Evolutionary conservation across 1,140 invertebrate species (phyloP), one percentile per base, ranked within the genome.

Genomic region (Drosophila trapezifrons): DNA sequence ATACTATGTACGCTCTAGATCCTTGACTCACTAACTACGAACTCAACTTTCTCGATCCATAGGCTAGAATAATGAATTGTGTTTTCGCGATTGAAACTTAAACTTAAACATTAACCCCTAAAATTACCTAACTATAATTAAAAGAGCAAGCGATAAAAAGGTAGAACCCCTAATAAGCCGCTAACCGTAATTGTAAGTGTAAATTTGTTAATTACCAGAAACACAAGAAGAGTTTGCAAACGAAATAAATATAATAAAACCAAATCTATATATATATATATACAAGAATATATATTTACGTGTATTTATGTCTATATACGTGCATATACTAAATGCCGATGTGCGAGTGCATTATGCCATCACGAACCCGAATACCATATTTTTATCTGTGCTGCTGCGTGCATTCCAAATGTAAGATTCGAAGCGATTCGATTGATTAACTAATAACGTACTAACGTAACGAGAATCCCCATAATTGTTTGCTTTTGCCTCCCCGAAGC

Each of bases 61-160:
- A 86, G 83, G 83, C 63, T 86, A 86, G 84, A 80, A 87, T 86
- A 86, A 87, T 87, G 64, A 86, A 86, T 86, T 89, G 76, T 86
- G 62, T 64, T 65, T 46, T 64, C 54, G 63, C 82, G 78, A 79
- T 64, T 54, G 20, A 51, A 63, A 59, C 49, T 43, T 74, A 64
- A 62, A 49, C 58, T 73, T 81, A 81, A 78, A 58, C 45, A 56
- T 77, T 75, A 81, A 78, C 47, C 59, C 42, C 43, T 40, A 65
- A n/a, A n/a, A 45, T 43, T 54, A 60, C 37, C 46, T 54, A 60
- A 45, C 46, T 51, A 38, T 43, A 67, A 55, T 43, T 67, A 45
- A 54, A 54, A 32, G 49, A 64, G 40, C 38, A 59, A 38, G 55
- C 64, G 38, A 59, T n/a, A n/a, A 52, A 69, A 56, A 45, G 56